Percentiles rank a stretch among this genome's conserved stretches.
Evolutionary conservation across 2,113 vertebrate genomes (phyloP).

Genomic region (Cyanoramphus novaezelandiae): DNA sequence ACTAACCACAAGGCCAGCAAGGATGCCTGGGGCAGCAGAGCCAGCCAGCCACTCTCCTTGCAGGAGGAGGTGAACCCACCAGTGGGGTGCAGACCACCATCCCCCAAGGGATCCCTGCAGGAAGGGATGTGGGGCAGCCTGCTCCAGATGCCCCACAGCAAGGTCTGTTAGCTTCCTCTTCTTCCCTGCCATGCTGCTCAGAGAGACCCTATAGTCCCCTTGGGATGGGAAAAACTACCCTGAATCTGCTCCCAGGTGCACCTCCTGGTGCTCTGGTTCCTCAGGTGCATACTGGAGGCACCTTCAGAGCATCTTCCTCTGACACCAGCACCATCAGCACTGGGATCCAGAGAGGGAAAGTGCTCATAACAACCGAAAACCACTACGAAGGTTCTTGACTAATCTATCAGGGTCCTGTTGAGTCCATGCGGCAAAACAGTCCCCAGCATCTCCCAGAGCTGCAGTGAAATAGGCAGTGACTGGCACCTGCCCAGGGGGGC

Average conservation of each 20-base stretch:
- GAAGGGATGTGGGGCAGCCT: background rate
- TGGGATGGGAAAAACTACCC: background rate
- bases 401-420: background rate
- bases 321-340: fast-evolving
- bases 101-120: fast-evolving
- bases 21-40: background rate
- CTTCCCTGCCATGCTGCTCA: background rate
- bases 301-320: background rate
- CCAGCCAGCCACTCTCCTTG: background rate
- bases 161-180: background rate
- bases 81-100: background rate
- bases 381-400: background rate
- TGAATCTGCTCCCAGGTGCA: background rate
- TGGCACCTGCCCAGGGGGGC: too few species aligned
- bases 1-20: background rate
- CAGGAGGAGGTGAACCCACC: background rate
- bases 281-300: background rate
- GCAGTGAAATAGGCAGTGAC: background rate
- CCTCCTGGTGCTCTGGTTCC: background rate
- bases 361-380: background rate
- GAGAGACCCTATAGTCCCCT: background rate
- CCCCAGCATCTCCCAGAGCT: background rate
- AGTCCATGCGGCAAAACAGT: background rate
- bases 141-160: background rate
- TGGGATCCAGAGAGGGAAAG: background rate